Evolutionary conservation across 2,797 vertebrate genomes (phyloP).

Genomic region (Danio kyathit): DNA sequence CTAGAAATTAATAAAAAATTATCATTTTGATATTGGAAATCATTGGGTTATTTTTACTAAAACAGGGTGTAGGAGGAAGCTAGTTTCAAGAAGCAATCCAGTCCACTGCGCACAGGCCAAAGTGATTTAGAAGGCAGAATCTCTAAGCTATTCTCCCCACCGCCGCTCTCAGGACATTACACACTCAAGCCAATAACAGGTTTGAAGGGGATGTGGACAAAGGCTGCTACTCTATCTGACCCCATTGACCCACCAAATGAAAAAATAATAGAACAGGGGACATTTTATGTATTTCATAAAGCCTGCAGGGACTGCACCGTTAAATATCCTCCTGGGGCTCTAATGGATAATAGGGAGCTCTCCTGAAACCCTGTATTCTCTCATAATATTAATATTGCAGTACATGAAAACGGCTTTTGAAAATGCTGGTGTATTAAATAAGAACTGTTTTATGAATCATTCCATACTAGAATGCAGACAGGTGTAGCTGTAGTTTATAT

Average conservation of each 20-base stretch:
- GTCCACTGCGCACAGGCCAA: conserved; percentile 29
- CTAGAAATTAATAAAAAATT: too few species aligned
- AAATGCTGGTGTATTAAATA: conserved; percentile 58
- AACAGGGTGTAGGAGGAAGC: conserved; percentile 6
- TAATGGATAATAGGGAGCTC: conserved; percentile 66
- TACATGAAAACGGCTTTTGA: conserved; percentile 67
- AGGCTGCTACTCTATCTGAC: conserved; percentile 62
- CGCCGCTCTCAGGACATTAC: conserved; percentile 58
- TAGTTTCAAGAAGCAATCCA: conserved; percentile 54
- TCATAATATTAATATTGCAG: conserved; percentile 65
- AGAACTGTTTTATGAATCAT: conserved; percentile 68
- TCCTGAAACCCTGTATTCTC: conserved; percentile 65
- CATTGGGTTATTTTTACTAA: conserved; percentile 46
- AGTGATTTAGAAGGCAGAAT: conserved; percentile 70
- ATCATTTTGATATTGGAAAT: too few species aligned
- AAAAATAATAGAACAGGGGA: conserved; percentile 65
- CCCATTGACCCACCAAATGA: conserved; percentile 69
- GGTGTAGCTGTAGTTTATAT: conserved; percentile 61
- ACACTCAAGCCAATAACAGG: conserved; percentile 69
- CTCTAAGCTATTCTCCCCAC: conserved; percentile 58
- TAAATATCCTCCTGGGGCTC: conserved; percentile 62
- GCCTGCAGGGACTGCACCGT: conserved; percentile 62
- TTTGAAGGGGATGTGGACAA: conserved; percentile 63
- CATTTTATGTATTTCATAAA: conserved; percentile 69
- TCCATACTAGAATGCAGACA: conserved; percentile 65